Evolutionary conservation across 2,113 vertebrate genomes (phyloP).

Genomic region (Xiphorhynchus elegans): DNA sequence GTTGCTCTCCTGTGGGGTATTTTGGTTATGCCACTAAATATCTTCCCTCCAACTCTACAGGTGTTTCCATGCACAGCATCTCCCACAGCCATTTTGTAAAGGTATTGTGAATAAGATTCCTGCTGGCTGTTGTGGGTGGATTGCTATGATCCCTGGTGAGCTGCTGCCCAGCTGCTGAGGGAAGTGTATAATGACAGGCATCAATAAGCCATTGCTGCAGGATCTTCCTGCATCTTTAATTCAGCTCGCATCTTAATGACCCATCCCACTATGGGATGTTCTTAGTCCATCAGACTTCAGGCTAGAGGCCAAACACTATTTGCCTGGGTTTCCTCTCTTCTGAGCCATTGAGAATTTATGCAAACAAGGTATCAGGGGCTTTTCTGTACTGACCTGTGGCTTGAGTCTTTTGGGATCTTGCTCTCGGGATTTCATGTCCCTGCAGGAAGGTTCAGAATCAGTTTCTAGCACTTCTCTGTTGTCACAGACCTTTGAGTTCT

Average conservation of each 20-base stretch:
- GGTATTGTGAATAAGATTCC: background rate
- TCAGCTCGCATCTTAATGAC: background rate
- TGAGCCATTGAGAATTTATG: background rate
- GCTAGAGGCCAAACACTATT: background rate
- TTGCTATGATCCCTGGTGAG: background rate
- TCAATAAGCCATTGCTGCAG: background rate
- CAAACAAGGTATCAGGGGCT: background rate
- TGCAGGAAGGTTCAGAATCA: background rate
- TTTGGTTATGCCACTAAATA: background rate
- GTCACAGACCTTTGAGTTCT: background rate
- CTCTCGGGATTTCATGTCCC: background rate
- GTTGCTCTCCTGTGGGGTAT: background rate
- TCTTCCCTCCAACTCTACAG: background rate
- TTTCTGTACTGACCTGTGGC: background rate
- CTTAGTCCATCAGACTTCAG: background rate
- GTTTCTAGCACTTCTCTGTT: background rate
- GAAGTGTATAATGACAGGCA: background rate
- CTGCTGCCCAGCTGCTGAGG: background rate
- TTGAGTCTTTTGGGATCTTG: background rate
- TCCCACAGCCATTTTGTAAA: background rate
- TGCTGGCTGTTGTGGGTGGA: background rate
- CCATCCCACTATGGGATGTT: background rate
- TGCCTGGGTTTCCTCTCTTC: background rate
- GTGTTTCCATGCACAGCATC: background rate
- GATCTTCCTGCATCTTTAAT: background rate